Evolutionary conservation across 2,888 invertebrate species (phyloP), one percentile per base, ranked within the genome.

Genomic region (Empis livida): DNA sequence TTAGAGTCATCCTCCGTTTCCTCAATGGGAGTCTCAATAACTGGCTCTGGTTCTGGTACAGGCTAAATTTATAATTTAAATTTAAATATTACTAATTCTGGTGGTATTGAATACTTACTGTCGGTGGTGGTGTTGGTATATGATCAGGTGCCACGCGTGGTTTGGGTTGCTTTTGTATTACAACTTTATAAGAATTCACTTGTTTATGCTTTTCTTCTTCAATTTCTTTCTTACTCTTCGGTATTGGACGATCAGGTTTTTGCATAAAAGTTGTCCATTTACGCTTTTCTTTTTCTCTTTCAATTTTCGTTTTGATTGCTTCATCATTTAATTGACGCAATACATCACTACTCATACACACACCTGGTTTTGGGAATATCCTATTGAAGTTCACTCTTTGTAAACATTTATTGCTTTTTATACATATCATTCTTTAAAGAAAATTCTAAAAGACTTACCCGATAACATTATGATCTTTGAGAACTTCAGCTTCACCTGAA

Each of bases 221-320:
- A 39, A 66, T 45, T 50, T 63, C 59, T 6, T 59, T 59, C 47
- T 61, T 63, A 47, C 61, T 65, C 51, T 65, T 67, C 9, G 84
- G 84, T 53, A 78, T 74, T 0, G 84, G 80, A 16, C 83, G 70
- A 55, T 78, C 74, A 1, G 87, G 87, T 57, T 81, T 83, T 63
- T 83, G 80, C 51, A 88, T 61, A 59, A 87, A 88, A 30, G 83
- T 84, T 5, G 87, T 84, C 73, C 79, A 82, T 55, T 78, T 77
- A 55, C 75, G 76, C 54, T 75, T 73, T 37, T 78, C 74, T 52
- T 72, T 70, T 46, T 73, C 74, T 50, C 71, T 68, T 53, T 75
- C 73, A 15, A 68, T 70, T 54, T 67, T 71, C 4, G 72, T 67
- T 56, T 71, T 73, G 49, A 65, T 55, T 32, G 74, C 61, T 54